Evolutionary conservation across 1,140 invertebrate genomes (phyloP).

Genomic region (Penaeus japonicus): DNA sequence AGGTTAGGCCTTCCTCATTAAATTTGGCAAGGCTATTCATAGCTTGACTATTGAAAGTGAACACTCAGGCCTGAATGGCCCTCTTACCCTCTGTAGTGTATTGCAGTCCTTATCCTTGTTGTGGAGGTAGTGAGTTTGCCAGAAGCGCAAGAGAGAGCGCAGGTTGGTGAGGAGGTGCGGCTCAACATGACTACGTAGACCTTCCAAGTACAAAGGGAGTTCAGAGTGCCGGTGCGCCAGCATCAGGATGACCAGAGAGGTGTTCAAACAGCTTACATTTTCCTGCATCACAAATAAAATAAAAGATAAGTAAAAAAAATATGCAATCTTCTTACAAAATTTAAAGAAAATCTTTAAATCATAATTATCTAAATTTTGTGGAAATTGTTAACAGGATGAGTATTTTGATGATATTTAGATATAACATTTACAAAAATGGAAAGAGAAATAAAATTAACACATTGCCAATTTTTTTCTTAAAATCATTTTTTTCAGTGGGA

Average conservation of each 20-base stretch:
- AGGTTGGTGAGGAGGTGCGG: slow-evolving; percentile 45
- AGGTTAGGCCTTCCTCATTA: no score
- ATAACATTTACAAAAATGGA: no score
- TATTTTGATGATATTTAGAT: no score
- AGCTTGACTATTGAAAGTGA: no score
- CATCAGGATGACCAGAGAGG: slow-evolving; percentile 48
- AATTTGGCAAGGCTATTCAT: no score
- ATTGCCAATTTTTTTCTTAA: no score
- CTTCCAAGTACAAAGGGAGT: slow-evolving; percentile 40
- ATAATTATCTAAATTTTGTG: no score
- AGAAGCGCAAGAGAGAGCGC: slow-evolving; percentile 39
- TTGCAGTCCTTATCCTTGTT: slow-evolving; percentile 53
- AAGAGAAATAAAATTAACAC: no score
- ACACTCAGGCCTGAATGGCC: no score
- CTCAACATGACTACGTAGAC: slow-evolving; percentile 37
- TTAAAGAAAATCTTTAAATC: no score
- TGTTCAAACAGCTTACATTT: slow-evolving; percentile 51
- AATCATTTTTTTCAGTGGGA: no score
- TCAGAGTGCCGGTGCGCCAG: slow-evolving; percentile 38
- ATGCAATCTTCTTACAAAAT: background rate
- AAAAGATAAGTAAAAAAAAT: background rate
- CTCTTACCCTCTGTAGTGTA: slow-evolving; percentile 43
- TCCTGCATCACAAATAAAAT: background rate
- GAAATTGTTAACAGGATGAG: no score
- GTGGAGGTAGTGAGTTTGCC: slow-evolving; percentile 49